Conservation (phyloP, 2,113 vertebrate species). For the Tangachromis dhanisi region DNA sequence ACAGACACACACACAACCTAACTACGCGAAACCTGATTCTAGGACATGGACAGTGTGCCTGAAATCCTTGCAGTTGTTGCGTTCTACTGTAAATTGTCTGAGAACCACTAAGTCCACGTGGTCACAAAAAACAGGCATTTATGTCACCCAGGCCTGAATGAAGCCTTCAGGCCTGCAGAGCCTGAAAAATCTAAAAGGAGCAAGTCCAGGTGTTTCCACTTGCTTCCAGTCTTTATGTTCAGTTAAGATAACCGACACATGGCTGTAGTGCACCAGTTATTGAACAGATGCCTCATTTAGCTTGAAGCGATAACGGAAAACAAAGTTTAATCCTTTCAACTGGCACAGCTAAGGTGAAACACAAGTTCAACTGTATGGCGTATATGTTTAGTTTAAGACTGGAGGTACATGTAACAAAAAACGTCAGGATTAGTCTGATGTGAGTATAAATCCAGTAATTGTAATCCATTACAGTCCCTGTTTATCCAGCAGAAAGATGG, state of each 20-base stretch:
- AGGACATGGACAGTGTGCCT: neutral
- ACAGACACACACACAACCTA: neutral
- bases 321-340: neutral
- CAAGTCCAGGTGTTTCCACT: neutral
- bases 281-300: neutral
- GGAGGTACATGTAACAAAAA: neutral
- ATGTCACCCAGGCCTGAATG: neutral
- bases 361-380: neutral
- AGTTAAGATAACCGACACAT: neutral
- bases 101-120: neutral
- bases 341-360: neutral
- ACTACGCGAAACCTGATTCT: neutral
- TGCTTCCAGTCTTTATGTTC: neutral
- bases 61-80: neutral
- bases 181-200: neutral
- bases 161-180: neutral
- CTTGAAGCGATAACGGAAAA: neutral
- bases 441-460: neutral
- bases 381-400: neutral
- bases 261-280: neutral
- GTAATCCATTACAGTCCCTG: neutral
- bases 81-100: neutral
- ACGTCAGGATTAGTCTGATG: neutral
- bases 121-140: neutral
- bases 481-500: neutral